phyloP scores from a whole-genome alignment of 2,888 invertebrate genomes.

The Oxytorus armatus region DNA sequence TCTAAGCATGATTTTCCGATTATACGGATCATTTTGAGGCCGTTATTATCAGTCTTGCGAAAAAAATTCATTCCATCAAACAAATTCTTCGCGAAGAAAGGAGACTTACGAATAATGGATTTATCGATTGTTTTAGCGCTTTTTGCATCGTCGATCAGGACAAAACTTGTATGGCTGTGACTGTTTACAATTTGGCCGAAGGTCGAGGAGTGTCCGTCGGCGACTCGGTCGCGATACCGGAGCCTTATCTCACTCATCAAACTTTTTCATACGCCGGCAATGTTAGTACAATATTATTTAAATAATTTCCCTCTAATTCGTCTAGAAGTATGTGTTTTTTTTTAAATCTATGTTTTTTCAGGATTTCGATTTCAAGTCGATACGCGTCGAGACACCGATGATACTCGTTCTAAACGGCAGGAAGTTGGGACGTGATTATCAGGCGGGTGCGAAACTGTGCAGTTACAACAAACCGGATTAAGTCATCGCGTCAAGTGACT shows the following conservation, averaged over 20 bases:
- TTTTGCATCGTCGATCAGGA: constrained; percentile 92
- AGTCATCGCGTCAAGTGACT: constrained; percentile 55
- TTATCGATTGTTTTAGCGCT: constrained; percentile 86
- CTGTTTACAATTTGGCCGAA: constrained; percentile 93
- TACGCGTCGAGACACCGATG: constrained; percentile 92
- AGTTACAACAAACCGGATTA: constrained; percentile 88
- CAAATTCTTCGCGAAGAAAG: no score
- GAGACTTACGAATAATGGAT: neutral
- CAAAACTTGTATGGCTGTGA: constrained; percentile 90
- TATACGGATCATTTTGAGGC: no score
- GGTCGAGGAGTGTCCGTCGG: constrained; percentile 94
- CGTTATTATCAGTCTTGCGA: no score
- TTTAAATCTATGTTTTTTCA: constrained; percentile 81
- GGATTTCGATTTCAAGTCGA: constrained; percentile 90
- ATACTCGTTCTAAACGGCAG: constrained; percentile 91
- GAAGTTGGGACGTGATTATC: constrained; percentile 88
- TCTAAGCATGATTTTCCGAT: no score
- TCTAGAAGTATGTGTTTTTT: neutral
- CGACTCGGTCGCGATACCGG: constrained; percentile 93
- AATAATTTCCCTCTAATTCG: no score
- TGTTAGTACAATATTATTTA: constrained; percentile 85
- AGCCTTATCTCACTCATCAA: constrained; percentile 88
- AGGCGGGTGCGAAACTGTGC: constrained; percentile 88
- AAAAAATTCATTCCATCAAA: no score
- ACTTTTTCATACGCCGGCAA: constrained; percentile 86